These are phyloP conservation scores for Daktulosphaira vitifoliae DNA, from an alignment of 1,140 invertebrate genomes.

Conservation along the genomic window DNA sequence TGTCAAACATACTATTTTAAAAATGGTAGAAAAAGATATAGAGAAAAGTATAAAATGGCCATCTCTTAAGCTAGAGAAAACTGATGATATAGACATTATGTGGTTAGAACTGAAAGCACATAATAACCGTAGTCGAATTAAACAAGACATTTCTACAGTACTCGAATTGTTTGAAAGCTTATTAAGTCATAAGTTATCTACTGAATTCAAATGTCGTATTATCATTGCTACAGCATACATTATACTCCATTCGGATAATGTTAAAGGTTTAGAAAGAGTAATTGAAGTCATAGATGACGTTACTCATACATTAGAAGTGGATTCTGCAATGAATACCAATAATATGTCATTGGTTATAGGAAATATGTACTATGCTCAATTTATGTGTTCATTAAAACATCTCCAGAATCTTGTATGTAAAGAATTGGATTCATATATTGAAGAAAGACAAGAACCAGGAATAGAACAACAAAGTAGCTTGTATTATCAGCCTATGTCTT, in stretches of 20 bases:
- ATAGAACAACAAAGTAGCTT: conserved; percentile 16
- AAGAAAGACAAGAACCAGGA: conserved; percentile 12
- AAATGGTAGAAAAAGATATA: conserved; percentile 1
- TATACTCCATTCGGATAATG: conserved; percentile 17
- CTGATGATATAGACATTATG: conserved; percentile 17
- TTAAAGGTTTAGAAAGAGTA: conserved; percentile 9
- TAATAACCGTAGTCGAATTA: conserved; percentile 14
- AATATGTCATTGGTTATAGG: conserved; percentile 5
- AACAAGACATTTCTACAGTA: conserved; percentile 1
- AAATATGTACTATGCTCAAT: conserved; percentile 19
- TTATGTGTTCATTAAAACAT: conserved; percentile 21
- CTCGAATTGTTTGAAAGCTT: conserved; percentile 13
- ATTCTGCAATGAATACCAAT: not conserved
- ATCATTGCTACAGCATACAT: conserved; percentile 18
- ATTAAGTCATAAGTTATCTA: not conserved
- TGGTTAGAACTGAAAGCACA: conserved; percentile 25
- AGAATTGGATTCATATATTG: conserved; percentile 21
- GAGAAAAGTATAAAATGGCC: conserved; percentile 5
- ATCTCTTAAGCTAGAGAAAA: not conserved
- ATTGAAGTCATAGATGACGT: conserved; percentile 4
- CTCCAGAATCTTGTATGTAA: conserved; percentile 10
- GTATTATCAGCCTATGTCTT: conserved; percentile 11
- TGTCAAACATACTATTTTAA: conserved; percentile 19
- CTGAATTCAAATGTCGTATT: conserved; percentile 4
- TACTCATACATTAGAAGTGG: conserved; percentile 7